Percentiles rank a stretch among this genome's conserved stretches.
Evolutionary conservation across 2,888 invertebrate species (phyloP).

Genomic region (Sphaeridia pumilis): DNA sequence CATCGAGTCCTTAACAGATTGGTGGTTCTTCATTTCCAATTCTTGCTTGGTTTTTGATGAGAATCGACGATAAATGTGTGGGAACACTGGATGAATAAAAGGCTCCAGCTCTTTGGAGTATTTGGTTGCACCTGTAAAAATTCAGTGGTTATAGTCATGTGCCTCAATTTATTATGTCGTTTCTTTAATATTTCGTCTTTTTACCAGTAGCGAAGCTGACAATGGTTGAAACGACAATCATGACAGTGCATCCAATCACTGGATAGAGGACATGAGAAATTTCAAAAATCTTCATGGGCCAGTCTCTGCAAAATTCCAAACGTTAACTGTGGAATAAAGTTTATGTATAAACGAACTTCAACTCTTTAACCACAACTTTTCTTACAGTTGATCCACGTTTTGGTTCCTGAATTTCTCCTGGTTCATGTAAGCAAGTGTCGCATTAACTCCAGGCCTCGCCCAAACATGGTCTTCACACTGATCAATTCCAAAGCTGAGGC

Average conservation of each 20-base stretch:
- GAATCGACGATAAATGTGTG: constrained; percentile 14
- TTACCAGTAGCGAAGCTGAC: constrained; percentile 25
- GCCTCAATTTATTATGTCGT: background rate
- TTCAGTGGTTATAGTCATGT: background rate
- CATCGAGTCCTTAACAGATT: background rate
- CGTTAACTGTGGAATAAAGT: background rate
- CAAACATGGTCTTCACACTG: constrained; percentile 27
- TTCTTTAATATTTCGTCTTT: background rate
- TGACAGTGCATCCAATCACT: constrained; percentile 18
- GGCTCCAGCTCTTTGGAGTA: constrained; percentile 30
- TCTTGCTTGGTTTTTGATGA: constrained; percentile 4
- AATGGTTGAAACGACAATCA: constrained; percentile 23
- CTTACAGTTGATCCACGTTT: background rate
- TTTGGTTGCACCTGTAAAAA: constrained; percentile 21
- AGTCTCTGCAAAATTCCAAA: constrained; percentile 16
- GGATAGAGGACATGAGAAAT: constrained; percentile 30
- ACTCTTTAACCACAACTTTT: background rate
- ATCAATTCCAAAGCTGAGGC: constrained; percentile 30
- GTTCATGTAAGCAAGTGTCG: constrained; percentile 14
- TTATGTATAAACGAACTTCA: background rate
- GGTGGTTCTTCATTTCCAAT: constrained; percentile 8
- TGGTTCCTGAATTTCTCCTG: background rate
- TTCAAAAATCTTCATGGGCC: constrained; percentile 25
- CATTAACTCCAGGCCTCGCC: constrained; percentile 15
- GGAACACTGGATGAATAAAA: constrained; percentile 30